These are phyloP conservation scores for Tetraodon nigroviridis DNA, from an alignment of 2,113 vertebrate genomes.

Conservation along the genomic window DNA sequence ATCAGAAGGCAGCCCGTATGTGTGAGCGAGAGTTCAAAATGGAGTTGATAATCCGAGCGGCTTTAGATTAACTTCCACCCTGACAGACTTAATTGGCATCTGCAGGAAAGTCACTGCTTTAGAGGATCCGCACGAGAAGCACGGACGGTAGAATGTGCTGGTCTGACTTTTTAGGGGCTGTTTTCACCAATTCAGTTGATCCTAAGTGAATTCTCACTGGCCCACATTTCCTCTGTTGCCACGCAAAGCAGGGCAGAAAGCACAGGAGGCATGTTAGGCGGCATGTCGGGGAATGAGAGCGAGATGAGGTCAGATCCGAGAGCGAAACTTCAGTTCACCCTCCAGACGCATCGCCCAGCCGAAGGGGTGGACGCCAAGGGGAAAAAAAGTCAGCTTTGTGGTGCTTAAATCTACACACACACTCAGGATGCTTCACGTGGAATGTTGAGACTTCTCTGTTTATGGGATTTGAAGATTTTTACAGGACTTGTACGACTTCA, in stretches of 20 bases:
- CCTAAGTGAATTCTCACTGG: too few species aligned
- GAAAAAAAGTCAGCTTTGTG: slow-evolving; percentile 40
- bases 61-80: slow-evolving; percentile 13
- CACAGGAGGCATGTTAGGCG: slow-evolving; percentile 13
- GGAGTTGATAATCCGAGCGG: slow-evolving; percentile 34
- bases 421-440: slow-evolving; percentile 1
- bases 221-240: slow-evolving; percentile 24
- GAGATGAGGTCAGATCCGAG: slow-evolving; percentile 48
- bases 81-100: slow-evolving; percentile 33
- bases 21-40: slow-evolving; percentile 34
- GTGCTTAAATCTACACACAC: not conserved
- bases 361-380: slow-evolving; percentile 18
- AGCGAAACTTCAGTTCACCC: slow-evolving; percentile 40
- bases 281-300: slow-evolving; percentile 25
- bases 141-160: too few species aligned
- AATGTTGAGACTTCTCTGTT: not conserved
- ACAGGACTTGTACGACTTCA: too few species aligned
- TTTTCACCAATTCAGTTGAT: too few species aligned
- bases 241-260: slow-evolving; percentile 28
- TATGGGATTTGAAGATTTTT: too few species aligned
- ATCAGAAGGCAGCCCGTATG: slow-evolving; percentile 20
- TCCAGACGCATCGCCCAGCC: slow-evolving; percentile 33
- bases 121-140: not conserved
- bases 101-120: not conserved
- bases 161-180: too few species aligned